Percentiles rank a stretch among this genome's conserved stretches.
These are phyloP conservation scores for Drosophila kambysellisi DNA, from an alignment of 2,888 invertebrate species.

Conservation along the genomic window DNA sequence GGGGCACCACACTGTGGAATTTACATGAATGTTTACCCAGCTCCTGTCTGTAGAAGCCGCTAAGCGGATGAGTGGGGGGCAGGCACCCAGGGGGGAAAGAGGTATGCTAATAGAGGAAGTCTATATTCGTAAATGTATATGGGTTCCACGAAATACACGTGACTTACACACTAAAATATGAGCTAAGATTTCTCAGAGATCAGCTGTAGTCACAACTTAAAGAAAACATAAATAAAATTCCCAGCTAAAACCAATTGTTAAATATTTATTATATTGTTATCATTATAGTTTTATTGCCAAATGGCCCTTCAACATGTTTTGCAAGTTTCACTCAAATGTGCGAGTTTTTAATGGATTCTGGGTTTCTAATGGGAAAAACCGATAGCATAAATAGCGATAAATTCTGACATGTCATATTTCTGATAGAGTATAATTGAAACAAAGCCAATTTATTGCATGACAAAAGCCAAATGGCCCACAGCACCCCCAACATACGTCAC, in stretches of 20 bases:
- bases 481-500: background rate
- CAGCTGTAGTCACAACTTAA: constrained; percentile 14
- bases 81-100: background rate
- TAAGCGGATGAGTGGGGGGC: constrained; percentile 1
- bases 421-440: background rate
- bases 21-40: constrained; percentile 54
- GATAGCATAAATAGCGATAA: background rate
- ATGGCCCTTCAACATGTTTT: too few species aligned
- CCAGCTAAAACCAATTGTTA: background rate
- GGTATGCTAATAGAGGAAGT: constrained; percentile 47
- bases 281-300: background rate
- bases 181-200: constrained; percentile 19
- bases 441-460: background rate
- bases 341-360: too few species aligned
- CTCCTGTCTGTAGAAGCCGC: constrained; percentile 55
- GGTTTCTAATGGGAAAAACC: background rate
- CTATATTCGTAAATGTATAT: constrained; percentile 23
- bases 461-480: background rate
- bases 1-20: constrained; percentile 41
- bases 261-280: background rate
- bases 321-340: background rate
- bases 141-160: constrained; percentile 25
- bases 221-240: background rate
- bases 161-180: constrained; percentile 35
- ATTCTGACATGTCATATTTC: background rate